Percentiles rank a stretch among this genome's conserved stretches.
Evolutionary conservation across 2,888 invertebrate species (phyloP).

Genomic region (Coenonympha arcania): DNA sequence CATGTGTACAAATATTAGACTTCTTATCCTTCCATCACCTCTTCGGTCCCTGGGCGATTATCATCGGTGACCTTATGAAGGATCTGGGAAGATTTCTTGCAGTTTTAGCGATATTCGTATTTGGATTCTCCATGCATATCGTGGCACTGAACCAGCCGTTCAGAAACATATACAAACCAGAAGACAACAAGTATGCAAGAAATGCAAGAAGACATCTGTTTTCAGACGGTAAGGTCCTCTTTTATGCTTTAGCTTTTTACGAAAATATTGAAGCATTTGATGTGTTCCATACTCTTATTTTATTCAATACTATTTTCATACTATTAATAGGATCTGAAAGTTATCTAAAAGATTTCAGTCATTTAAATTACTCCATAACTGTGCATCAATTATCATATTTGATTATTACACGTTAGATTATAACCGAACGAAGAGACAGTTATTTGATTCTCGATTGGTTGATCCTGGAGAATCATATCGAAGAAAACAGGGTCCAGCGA

Average conservation of each 20-base stretch:
- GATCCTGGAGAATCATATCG: constrained; percentile 71
- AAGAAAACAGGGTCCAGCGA: constrained; percentile 77
- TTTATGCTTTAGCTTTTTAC: constrained; percentile 16
- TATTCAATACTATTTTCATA: neutral
- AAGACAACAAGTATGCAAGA: constrained; percentile 75
- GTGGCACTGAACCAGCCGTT: constrained; percentile 97
- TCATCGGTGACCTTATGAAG: constrained; percentile 95
- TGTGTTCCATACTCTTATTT: neutral
- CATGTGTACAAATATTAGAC: constrained; percentile 97
- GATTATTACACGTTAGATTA: constrained; percentile 42
- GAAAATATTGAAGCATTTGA: neutral
- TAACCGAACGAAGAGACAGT: constrained; percentile 64
- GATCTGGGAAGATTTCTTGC: constrained; percentile 97
- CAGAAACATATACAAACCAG: constrained; percentile 77
- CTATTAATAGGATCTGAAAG: neutral
- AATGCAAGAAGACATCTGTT: constrained; percentile 75
- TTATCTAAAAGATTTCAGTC: neutral
- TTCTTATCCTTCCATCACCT: constrained; percentile 99
- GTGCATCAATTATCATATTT: constrained; percentile 2
- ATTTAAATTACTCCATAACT: neutral
- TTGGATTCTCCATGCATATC: constrained; percentile 98
- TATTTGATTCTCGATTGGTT: constrained; percentile 57
- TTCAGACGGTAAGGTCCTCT: constrained; percentile 79
- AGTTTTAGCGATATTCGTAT: constrained; percentile 97
- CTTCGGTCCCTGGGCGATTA: constrained; percentile 99